Percentiles rank a stretch among this genome's conserved stretches.
These are phyloP conservation scores for Eilema depressum DNA, from an alignment of 2,888 invertebrate species.

Conservation along the genomic window DNA sequence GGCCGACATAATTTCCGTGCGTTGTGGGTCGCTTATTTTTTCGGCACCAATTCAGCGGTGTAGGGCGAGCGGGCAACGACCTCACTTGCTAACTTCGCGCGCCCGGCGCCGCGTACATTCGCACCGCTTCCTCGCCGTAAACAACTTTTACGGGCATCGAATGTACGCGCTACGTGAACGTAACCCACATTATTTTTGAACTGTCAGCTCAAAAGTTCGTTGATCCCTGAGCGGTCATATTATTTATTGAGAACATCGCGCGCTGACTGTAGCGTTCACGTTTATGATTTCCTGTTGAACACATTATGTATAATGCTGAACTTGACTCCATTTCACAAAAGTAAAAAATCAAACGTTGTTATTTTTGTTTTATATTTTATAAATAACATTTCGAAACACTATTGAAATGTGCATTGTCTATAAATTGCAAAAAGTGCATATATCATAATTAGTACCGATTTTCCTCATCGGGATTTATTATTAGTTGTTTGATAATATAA, in stretches of 20 bases:
- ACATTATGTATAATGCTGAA: slow-evolving; percentile 61
- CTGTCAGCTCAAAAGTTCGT: slow-evolving; percentile 85
- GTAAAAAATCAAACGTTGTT: slow-evolving; percentile 16
- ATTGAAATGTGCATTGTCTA: background rate
- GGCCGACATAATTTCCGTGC: slow-evolving; percentile 79
- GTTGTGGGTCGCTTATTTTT: slow-evolving; percentile 84
- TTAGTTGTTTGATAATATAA: background rate
- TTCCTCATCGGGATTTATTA: background rate
- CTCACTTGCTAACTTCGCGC: slow-evolving; percentile 68
- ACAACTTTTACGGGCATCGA: slow-evolving; percentile 85
- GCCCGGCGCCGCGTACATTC: slow-evolving; percentile 53
- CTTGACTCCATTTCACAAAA: slow-evolving; percentile 55
- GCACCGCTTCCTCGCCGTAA: slow-evolving; percentile 73
- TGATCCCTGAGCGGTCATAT: slow-evolving; percentile 78
- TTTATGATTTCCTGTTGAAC: slow-evolving; percentile 76
- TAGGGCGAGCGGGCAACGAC: slow-evolving; percentile 77
- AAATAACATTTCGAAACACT: background rate
- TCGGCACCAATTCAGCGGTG: slow-evolving; percentile 79
- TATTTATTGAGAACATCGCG: slow-evolving; percentile 81
- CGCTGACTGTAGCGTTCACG: slow-evolving; percentile 67
- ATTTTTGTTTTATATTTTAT: slow-evolving; percentile 6
- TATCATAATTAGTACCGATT: background rate
- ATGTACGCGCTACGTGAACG: slow-evolving; percentile 86
- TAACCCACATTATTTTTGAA: slow-evolving; percentile 87
- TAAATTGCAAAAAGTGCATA: background rate